phyloP scores from a whole-genome alignment of 2,113 vertebrate genomes.

The Psilopsiagon aymara region DNA sequence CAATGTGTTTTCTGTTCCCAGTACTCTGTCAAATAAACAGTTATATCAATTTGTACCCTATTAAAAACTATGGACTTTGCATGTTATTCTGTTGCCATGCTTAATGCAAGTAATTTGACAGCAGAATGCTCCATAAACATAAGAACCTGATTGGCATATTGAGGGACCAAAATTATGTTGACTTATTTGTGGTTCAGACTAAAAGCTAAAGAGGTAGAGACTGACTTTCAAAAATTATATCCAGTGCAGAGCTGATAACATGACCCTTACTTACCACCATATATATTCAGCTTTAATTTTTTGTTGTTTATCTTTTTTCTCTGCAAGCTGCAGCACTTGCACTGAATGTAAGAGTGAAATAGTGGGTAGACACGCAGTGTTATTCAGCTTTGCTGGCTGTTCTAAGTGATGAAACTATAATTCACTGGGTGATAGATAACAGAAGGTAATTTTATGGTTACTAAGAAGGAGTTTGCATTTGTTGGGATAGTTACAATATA shows the following conservation, averaged over 20 bases:
- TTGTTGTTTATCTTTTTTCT: conserved; percentile 67
- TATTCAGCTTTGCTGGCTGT: conserved; percentile 76
- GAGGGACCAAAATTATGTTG: conserved; percentile 24
- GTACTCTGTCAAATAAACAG: not conserved
- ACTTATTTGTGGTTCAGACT: conserved; percentile 55
- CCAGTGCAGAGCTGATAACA: conserved; percentile 59
- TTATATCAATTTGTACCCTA: not conserved
- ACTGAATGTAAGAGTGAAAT: conserved; percentile 67
- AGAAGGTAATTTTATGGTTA: conserved; percentile 88
- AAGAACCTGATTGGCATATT: not conserved
- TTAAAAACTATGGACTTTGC: not conserved
- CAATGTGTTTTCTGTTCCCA: not conserved
- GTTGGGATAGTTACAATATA: conserved; percentile 84
- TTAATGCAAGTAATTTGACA: conserved; percentile 28
- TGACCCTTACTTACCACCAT: conserved; percentile 71
- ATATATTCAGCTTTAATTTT: conserved; percentile 70
- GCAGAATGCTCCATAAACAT: not conserved
- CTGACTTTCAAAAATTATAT: conserved; percentile 56
- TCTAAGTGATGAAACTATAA: conserved; percentile 79
- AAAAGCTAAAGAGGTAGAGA: conserved; percentile 33
- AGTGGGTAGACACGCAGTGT: conserved; percentile 49
- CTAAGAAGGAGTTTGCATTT: conserved; percentile 86
- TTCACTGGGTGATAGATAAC: conserved; percentile 84
- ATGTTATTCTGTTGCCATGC: not conserved
- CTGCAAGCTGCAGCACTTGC: conserved; percentile 57